A percentile compares a stretch with the other conserved stretches of the same genome.
Conservation (phyloP, 1,140 invertebrate genomes). For the Spodoptera frugiperda region DNA sequence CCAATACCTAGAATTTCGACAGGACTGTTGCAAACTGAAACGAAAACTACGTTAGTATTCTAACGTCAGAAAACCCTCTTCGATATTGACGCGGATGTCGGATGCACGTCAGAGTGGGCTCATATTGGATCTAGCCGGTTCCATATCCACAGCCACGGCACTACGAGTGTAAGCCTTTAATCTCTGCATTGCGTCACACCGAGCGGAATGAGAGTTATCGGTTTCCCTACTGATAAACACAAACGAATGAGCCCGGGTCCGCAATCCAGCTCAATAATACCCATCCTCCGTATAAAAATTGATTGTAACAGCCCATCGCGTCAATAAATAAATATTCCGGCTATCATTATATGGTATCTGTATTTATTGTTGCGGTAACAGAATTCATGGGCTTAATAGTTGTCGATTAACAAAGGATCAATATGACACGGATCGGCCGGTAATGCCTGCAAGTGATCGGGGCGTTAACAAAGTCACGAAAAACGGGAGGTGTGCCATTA, state of each 20-base stretch:
- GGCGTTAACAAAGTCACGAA: conserved; percentile 52
- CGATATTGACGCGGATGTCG: conserved; percentile 58
- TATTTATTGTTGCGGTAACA: conserved; percentile 74
- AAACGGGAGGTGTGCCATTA: conserved; percentile 48
- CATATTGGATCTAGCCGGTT: conserved; percentile 72
- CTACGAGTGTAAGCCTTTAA: conserved; percentile 81
- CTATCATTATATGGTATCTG: conserved; percentile 50
- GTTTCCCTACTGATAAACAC: conserved; percentile 80
- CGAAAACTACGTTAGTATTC: conserved; percentile 33
- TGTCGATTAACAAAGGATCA: conserved; percentile 63
- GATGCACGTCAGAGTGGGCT: conserved; percentile 63
- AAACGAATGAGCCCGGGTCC: conserved; percentile 74
- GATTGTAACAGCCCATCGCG: conserved; percentile 61
- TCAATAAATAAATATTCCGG: conserved; percentile 62
- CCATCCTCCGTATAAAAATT: conserved; percentile 73
- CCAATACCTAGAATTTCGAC: not conserved
- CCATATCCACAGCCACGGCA: conserved; percentile 67
- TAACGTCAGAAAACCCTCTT: conserved; percentile 43
- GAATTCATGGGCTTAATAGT: conserved; percentile 73
- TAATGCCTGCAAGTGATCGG: conserved; percentile 43
- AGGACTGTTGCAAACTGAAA: conserved; percentile 16
- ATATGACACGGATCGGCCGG: conserved; percentile 25
- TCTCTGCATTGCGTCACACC: conserved; percentile 82
- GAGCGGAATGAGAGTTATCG: conserved; percentile 82
- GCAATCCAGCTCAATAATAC: conserved; percentile 72